These are phyloP conservation scores for Microplitis mediator DNA, from an alignment of 1,140 invertebrate species.

Conservation along the genomic window DNA sequence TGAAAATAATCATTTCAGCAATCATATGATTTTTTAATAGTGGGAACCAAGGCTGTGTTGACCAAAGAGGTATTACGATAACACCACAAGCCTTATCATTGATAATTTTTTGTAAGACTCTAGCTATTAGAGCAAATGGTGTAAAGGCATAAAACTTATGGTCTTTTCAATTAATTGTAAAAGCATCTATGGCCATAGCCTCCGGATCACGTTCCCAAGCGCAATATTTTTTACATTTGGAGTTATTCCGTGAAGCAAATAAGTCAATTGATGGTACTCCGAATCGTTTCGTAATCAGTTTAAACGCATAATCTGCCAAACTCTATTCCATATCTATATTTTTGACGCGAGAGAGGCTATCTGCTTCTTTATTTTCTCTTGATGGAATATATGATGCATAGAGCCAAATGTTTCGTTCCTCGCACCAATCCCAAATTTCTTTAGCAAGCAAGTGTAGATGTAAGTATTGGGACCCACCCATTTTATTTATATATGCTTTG, in stretches of 20 bases:
- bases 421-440: constrained; percentile 33
- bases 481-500: too few relatives aligned
- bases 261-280: not conserved
- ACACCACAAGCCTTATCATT: constrained; percentile 22
- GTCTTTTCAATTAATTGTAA: constrained; percentile 30
- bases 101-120: constrained; percentile 26
- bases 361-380: constrained; percentile 34
- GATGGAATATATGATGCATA: constrained; percentile 39
- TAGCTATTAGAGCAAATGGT: constrained; percentile 23
- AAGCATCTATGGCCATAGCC: constrained; percentile 33
- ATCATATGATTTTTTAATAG: constrained; percentile 22
- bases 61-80: constrained; percentile 28
- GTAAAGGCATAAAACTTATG: constrained; percentile 32
- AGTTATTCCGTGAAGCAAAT: not conserved
- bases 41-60: constrained; percentile 28
- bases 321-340: constrained; percentile 23
- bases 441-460: not conserved
- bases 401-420: constrained; percentile 30
- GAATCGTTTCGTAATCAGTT: not conserved
- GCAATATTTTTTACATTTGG: not conserved
- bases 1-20: constrained; percentile 6
- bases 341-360: constrained; percentile 28
- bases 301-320: constrained; percentile 17
- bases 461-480: too few relatives aligned
- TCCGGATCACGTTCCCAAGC: constrained; percentile 34